Conservation (phyloP, 2,888 invertebrate species). For the Diaphora mendica region DNA sequence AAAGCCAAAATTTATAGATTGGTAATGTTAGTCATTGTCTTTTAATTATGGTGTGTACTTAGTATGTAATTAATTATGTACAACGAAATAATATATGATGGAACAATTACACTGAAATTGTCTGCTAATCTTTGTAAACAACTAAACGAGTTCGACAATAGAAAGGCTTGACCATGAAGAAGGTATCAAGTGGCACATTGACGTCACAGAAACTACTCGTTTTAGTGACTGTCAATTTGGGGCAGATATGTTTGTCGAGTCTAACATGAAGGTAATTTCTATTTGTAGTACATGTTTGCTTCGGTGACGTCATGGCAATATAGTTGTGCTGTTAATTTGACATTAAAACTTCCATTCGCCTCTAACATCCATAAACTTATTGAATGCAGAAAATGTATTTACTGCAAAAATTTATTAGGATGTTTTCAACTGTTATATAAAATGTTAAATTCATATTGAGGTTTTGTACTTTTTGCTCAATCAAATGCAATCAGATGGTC, state of each 20-base stretch:
- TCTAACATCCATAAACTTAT: background rate
- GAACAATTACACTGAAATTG: background rate
- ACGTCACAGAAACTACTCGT: constrained; percentile 15
- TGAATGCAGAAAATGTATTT: background rate
- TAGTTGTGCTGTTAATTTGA: background rate
- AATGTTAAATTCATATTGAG: background rate
- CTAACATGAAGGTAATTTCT: constrained; percentile 19
- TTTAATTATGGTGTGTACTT: no score
- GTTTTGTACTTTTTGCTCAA: background rate
- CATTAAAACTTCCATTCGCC: background rate
- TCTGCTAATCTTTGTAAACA: background rate
- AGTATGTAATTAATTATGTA: no score
- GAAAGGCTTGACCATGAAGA: constrained; percentile 22
- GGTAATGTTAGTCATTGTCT: no score
- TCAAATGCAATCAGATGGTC: background rate
- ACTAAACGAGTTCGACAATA: constrained; percentile 7
- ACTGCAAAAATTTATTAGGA: background rate
- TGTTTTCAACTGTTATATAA: background rate
- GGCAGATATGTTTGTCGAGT: constrained; percentile 18
- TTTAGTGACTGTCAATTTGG: constrained; percentile 25
- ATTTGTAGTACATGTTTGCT: background rate
- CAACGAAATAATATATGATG: no score
- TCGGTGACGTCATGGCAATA: background rate
- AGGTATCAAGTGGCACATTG: constrained; percentile 18
- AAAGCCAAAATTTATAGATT: no score